Evolutionary conservation across 2,888 invertebrate species (phyloP), one percentile per base, ranked within the genome.

Genomic region (Rambutsinella grinnellia): DNA sequence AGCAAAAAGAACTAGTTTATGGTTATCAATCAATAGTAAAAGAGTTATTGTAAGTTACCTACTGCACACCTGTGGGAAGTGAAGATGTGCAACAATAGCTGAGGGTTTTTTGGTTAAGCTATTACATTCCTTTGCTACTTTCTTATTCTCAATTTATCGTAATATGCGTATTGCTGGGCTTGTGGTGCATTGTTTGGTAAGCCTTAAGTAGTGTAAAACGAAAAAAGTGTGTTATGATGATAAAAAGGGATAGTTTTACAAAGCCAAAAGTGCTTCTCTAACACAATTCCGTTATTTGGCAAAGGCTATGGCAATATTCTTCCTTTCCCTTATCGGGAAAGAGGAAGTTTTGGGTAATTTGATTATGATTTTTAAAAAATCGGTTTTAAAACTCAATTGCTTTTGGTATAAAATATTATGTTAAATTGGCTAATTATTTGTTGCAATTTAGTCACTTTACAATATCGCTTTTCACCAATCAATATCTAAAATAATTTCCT

Each of bases 211-310:
- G 56, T 67, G 67, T 54, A 67, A 61, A 60, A 47, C 56, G 61
- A 26, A 27, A 23, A 56, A 67, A 61, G 75, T 75, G 57, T 75
- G 75, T 68, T 75, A 68, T 75, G 67, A 68, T 68, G 75, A 68
- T 56, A 61, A 56, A 75, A 75, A 75, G 75, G 68, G 68, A 75
- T 75, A 75, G 75, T 75, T 67, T 71, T 63, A 15, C 36, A 27
- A 15, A 68, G 60, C 49, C 49, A 56, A 70, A 26, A 24, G 13
- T 15, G 3, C n/a, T 13, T 49, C 10, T 49, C 10, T 17, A 49
- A n/a, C 19, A 49, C 49, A 17, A 17, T 49, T 49, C n/a, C n/a
- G n/a, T n/a, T n/a, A n/a, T n/a, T n/a, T n/a, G n/a, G n/a, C n/a
- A 13, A 49, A 17, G 19, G 49, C n/a, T n/a, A n/a, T n/a, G n/a